phyloP scores from a whole-genome alignment of 2,888 invertebrate species.

The Gisinianus flammeolus region DNA sequence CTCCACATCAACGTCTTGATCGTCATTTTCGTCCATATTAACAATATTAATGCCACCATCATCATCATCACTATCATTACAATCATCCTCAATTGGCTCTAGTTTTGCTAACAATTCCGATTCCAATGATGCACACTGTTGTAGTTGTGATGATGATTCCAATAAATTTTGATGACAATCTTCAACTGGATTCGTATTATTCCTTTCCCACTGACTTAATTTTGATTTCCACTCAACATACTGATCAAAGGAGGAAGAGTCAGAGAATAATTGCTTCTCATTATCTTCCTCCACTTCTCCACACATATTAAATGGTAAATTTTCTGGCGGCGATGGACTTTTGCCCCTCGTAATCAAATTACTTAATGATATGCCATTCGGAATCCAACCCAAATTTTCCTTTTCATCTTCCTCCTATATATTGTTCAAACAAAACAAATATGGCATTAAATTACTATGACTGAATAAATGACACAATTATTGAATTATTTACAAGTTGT shows the following conservation, averaged over 20 bases:
- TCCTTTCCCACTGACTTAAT: not conserved
- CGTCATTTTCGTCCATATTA: not conserved
- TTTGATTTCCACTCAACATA: constrained; percentile 8
- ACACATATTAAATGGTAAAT: not conserved
- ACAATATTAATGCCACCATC: not conserved
- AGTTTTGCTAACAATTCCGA: not conserved
- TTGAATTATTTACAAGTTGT: not conserved
- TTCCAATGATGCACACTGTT: not conserved
- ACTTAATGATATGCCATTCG: constrained; percentile 31
- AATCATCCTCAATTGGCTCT: not conserved
- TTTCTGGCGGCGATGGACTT: constrained; percentile 21
- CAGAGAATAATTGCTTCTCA: no score
- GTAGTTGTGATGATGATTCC: not conserved
- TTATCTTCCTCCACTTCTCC: not conserved
- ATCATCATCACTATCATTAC: not conserved
- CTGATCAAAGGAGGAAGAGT: not conserved
- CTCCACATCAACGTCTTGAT: not conserved
- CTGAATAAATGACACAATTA: constrained; percentile 1
- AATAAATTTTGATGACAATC: no score
- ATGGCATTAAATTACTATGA: not conserved
- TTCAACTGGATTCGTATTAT: not conserved
- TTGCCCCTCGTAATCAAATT: constrained; percentile 16
- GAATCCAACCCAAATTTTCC: constrained; percentile 36
- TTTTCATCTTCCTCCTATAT: constrained; percentile 39
- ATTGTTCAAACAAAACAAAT: not conserved